Evolutionary conservation across 2,888 invertebrate genomes (phyloP), one percentile per base, ranked within the genome.

Genomic region (Ypsolopha sequella): DNA sequence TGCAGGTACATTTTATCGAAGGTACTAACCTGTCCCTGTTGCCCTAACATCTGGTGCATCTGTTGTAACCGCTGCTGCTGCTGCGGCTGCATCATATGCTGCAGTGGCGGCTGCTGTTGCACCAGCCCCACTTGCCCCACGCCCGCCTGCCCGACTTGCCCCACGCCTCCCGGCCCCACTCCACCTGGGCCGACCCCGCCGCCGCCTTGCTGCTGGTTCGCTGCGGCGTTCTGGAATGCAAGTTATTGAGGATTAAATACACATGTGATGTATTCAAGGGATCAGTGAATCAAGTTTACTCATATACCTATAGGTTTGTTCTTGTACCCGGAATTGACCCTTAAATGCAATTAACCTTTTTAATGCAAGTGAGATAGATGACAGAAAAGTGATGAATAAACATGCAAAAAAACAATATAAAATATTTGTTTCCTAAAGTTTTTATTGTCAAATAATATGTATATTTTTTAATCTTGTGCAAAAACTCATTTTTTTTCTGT

Each of bases 41-140:
- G 88, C 39, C 87, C 88, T 56, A 89, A 76, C 70, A 89, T 89
- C 61, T 87, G 88, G 60, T 88, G 88, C 75, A 87, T 88, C 66
- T 87, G 88, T 64, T 85, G 88, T 68, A 86, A 73, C 60, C 89
- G 80, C 60, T 89, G 89, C 60, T 87, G 89, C 63, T 88, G 89
- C 69, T 88, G 89, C 66, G 81, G 89, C 56, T 86, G 88, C 76
- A 89, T 89, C 76, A 89, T 90, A 64, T 89, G 86, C 68, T 87
- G 89, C 59, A 88, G 86, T 61, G 76, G 87, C 56, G 73, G 84
- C 62, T 76, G 81, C 63, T 48, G 52, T 33, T 60, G 64, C 48
- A 45, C 53, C 10, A 43, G 36, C 44, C 50, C 47, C 41, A 41
- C 24, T 24, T 24, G 24, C 24, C 24, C 24, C 24, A 24, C 24